Base-by-base conservation (phyloP, 2,797 vertebrate genomes). In the Tokudaia tokunoshimensis region DNA sequence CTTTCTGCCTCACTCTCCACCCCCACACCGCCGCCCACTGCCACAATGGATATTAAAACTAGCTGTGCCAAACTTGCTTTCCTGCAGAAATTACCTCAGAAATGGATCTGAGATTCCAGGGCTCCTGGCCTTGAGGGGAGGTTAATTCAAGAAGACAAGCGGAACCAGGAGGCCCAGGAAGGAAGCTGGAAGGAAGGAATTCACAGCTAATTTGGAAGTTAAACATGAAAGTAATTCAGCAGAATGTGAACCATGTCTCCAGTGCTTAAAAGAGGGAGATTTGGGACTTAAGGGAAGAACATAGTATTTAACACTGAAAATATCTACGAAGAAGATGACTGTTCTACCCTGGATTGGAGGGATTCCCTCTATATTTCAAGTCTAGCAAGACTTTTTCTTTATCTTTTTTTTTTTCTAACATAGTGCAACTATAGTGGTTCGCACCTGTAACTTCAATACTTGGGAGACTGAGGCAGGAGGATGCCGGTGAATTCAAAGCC, bases 121-220 rank as follows among this genome's bases (percentile, higher is more conserved):
- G 95, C 72, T 87, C 84, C 79, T 75, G 76, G 87, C 78, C 82
- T 96, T 85, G 82, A 95, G 78, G 92, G 82, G n/a, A 96, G 78
- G 81, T 78, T 94, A 85, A 96, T 88, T 85, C 81, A 59, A 85
- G 85, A 78, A 91, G 94, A 95, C 91, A 92, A 90, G 92, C 4
- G 0, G 80, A 95, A 87, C 84, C 1, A 24, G 92, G 87, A 88
- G 89, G 87, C 83, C 52, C 52, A 84, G 89, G 55, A 94, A 84
- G 95, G 84, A 76, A 67, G 74, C n/a, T 95, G 93, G 89, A 92
- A 93, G 87, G 67, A 55, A 94, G 89, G 87, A 74, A 92, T 85
- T 93, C 94, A 95, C 82, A 90, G 94, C 80, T 96, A 59, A 82
- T 96, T 92, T 93, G 90, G 76, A 72, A 61, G 81, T 88, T 86